Conservation (phyloP, 2,797 vertebrate genomes). For the Hozukius guyotensis region DNA sequence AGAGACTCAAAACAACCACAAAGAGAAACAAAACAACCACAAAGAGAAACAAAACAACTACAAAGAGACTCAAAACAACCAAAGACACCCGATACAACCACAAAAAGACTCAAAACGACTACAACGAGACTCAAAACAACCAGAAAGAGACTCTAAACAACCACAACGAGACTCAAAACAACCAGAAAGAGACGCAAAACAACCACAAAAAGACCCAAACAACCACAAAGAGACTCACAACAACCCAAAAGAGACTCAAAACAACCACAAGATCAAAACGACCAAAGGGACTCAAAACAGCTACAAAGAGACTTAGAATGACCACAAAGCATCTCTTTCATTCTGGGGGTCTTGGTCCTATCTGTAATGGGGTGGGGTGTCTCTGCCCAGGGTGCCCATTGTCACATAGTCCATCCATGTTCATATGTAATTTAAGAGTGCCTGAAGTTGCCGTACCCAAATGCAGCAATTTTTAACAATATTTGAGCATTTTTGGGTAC, state of each 20-base stretch:
- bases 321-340: neutral
- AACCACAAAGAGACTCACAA: no score
- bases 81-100: no score
- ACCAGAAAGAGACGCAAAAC: fast-evolving
- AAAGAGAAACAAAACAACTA: no score
- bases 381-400: neutral
- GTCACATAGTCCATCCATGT: neutral
- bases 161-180: no score
- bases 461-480: neutral
- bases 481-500: neutral
- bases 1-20: no score
- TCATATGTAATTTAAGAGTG: neutral
- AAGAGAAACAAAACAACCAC: no score
- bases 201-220: no score
- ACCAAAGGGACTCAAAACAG: neutral
- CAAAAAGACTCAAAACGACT: no score
- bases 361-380: neutral
- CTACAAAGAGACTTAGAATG: fast-evolving
- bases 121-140: no score
- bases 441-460: neutral
- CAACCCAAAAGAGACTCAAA: neutral
- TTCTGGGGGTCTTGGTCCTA: neutral
- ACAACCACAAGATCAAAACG: neutral
- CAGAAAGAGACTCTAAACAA: no score
- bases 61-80: no score